These are phyloP conservation scores for Drosophila lacteicornis DNA, from an alignment of 1,140 invertebrate genomes.

Conservation along the genomic window DNA sequence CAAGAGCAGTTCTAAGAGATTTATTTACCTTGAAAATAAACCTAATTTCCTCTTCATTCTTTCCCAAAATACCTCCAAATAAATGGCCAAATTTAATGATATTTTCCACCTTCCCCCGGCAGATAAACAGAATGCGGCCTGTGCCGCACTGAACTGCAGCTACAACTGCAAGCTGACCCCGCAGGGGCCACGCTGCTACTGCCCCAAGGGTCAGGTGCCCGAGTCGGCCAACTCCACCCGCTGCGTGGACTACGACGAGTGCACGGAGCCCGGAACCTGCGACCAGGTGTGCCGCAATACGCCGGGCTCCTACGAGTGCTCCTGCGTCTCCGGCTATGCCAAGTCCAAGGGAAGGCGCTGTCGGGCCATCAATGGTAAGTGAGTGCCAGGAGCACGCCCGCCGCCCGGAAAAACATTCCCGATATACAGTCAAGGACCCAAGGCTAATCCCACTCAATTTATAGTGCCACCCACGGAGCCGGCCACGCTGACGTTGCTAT, in stretches of 20 bases:
- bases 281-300: conserved; percentile 92
- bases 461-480: conserved; percentile 67
- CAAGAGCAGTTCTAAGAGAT: not conserved
- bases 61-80: not conserved
- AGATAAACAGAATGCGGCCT: conserved; percentile 86
- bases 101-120: conserved; percentile 12
- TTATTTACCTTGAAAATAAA: not conserved
- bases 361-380: conserved; percentile 90
- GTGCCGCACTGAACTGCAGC: conserved; percentile 87
- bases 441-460: conserved; percentile 33
- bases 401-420: not conserved
- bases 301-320: conserved; percentile 90
- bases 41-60: too few species aligned
- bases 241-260: conserved; percentile 92
- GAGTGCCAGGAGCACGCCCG: not conserved
- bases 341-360: conserved; percentile 85
- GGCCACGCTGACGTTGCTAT: conserved; percentile 65
- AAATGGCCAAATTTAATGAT: conserved; percentile 1
- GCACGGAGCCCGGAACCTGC: conserved; percentile 90
- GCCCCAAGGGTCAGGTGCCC: conserved; percentile 89
- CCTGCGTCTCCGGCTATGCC: conserved; percentile 91
- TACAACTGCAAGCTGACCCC: conserved; percentile 89
- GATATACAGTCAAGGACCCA: not conserved
- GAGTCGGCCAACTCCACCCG: conserved; percentile 87
- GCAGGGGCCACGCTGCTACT: conserved; percentile 90